These are phyloP conservation scores for Geotrypetes seraphini DNA, from an alignment of 2,797 vertebrate genomes.

Conservation along the genomic window DNA sequence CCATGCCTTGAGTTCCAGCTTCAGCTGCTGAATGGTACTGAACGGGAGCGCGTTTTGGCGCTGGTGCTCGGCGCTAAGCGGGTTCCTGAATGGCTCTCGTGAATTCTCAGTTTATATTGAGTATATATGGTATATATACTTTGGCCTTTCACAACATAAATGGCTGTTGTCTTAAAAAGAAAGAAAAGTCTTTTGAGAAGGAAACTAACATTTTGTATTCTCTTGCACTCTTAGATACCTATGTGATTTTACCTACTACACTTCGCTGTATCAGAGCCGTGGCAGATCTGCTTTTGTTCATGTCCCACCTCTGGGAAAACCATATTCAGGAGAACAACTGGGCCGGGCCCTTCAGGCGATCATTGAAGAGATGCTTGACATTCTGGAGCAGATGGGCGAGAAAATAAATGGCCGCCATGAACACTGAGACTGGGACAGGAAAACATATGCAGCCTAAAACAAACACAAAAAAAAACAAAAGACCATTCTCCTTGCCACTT, in stretches of 20 bases:
- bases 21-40: too few species aligned
- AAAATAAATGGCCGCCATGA: constrained; percentile 41
- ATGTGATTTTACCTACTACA: constrained; percentile 94
- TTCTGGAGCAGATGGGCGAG: constrained; percentile 54
- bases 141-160: too few species aligned
- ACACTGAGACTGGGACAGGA: constrained; percentile 28
- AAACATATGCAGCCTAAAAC: too few species aligned
- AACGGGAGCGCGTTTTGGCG: too few species aligned
- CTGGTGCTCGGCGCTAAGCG: too few species aligned
- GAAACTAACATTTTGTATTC: not conserved
- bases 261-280: constrained; percentile 72
- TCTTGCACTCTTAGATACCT: constrained; percentile 65
- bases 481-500: not conserved
- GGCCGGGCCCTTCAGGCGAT: constrained; percentile 71
- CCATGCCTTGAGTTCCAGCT: too few species aligned
- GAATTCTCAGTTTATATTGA: too few species aligned
- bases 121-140: too few species aligned
- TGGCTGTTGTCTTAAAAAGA: too few species aligned
- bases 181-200: too few species aligned
- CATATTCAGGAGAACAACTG: constrained; percentile 74
- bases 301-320: constrained; percentile 80
- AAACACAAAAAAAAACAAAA: too few species aligned
- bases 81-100: too few species aligned
- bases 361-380: constrained; percentile 71
- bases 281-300: constrained; percentile 80